phyloP scores from a whole-genome alignment of 1,140 invertebrate genomes.

The Cydia splendana region DNA sequence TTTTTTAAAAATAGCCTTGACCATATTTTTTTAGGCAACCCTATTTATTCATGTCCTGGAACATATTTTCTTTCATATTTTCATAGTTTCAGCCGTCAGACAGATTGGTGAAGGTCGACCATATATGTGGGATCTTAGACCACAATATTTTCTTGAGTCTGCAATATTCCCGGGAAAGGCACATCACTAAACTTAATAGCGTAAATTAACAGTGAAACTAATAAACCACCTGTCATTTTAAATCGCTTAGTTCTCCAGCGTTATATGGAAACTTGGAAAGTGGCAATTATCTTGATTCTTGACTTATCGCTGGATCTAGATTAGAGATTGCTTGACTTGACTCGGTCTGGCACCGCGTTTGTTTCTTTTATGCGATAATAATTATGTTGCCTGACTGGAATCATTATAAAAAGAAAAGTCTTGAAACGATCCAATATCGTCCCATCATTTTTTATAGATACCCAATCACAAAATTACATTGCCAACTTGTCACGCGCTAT shows the following conservation, averaged over 20 bases:
- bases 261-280: constrained; percentile 23
- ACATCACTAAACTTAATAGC: neutral
- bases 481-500: neutral
- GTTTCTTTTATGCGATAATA: constrained; percentile 15
- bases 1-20: too few species aligned
- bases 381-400: constrained; percentile 22
- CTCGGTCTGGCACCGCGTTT: neutral
- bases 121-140: too few species aligned
- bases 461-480: constrained; percentile 1
- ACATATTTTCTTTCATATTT: too few species aligned
- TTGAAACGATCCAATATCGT: neutral
- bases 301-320: constrained; percentile 21
- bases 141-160: neutral
- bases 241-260: constrained; percentile 28
- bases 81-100: too few species aligned
- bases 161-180: neutral
- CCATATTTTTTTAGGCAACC: too few species aligned
- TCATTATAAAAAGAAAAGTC: neutral
- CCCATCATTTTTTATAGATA: constrained; percentile 2
- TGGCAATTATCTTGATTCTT: constrained; percentile 18
- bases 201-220: constrained; percentile 27
- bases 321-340: constrained; percentile 13
- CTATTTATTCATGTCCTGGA: too few species aligned
- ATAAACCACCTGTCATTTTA: constrained; percentile 26
- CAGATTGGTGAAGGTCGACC: too few species aligned